A percentile compares a stretch with the other conserved stretches of the same genome.
phyloP scores from a whole-genome alignment of 2,888 invertebrate species.

The Neocrepidodera transversa region DNA sequence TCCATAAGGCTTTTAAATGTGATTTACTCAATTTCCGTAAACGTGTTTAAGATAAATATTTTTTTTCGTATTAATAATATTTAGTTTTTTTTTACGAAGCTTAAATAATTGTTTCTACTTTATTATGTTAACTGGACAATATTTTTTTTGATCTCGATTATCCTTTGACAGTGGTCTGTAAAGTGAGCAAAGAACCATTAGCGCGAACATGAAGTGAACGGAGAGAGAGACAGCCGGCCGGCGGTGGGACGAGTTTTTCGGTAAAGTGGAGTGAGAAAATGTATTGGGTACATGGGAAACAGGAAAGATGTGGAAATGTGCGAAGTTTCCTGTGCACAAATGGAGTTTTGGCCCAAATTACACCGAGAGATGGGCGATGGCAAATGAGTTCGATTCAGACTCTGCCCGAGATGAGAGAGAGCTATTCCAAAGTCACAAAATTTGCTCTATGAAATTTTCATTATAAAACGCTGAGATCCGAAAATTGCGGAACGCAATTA shows the following conservation, averaged over 20 bases:
- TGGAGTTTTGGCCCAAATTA: constrained; percentile 22
- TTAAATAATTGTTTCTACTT: no score
- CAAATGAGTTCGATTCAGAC: constrained; percentile 6
- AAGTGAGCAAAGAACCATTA: background rate
- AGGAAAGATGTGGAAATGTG: constrained; percentile 27
- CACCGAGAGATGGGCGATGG: constrained; percentile 2
- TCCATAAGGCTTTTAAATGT: constrained; percentile 1
- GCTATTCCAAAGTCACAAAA: background rate
- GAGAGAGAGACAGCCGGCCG: background rate
- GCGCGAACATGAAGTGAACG: background rate
- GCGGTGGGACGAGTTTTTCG: background rate
- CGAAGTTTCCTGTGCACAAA: constrained; percentile 28
- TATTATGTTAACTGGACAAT: no score
- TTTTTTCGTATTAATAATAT: no score
- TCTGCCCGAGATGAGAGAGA: background rate
- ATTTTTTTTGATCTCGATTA: no score
- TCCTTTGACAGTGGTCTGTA: background rate
- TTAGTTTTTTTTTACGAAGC: no score
- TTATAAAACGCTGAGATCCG: background rate
- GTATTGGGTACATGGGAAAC: constrained; percentile 17
- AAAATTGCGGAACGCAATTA: background rate
- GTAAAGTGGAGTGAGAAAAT: constrained; percentile 1
- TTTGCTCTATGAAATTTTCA: constrained; percentile 4
- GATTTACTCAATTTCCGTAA: background rate
- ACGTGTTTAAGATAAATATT: background rate